Base-by-base conservation (phyloP, 2,113 vertebrate genomes). In the Psittacula cyanocephala region DNA sequence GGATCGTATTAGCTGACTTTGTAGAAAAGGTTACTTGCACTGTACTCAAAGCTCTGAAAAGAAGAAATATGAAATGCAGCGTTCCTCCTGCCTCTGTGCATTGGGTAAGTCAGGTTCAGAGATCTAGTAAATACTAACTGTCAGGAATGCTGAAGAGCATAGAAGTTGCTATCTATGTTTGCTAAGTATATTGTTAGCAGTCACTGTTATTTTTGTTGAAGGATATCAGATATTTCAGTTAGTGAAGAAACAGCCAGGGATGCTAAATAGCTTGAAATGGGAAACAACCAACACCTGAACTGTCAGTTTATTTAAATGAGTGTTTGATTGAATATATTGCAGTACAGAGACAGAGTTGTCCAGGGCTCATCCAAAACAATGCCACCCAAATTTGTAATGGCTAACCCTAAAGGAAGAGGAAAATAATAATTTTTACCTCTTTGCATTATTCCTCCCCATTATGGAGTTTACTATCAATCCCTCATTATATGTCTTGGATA, bases 401-500 rank as follows among this genome's bases (percentile, higher is more conserved):
- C 55, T 68, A 93, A 59, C 50, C 46, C 43, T 29, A 64, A 78
- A 91, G 62, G 24, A 75, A 85, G 55, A 86, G 55, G 35, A 76
- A 94, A 92, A 90, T 24, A 80, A 94, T 81, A 44, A 87, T 59
- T 88, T 88, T 86, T 96, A 84, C 55, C 74, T 75, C 74, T 93
- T 78, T 90, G 53, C 50, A 33, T 67, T 76, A 35, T 82, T 76
- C 72, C 24, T 90, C 22, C 43, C 44, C 24, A 17, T 84, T 60
- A 76, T 6, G 31, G 60, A 53, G 24, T 81, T 91, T 85, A 67
- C 41, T 19, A 7, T 57, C 70, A 35, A 75, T 63, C 29, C 46
- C 47, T 83, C 89, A 95, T 92, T 91, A 85, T 80, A 71, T 77
- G 41, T n/a, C 62, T 94, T 94, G 86, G 91, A 94, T 13, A 31